Percentiles rank a stretch among this genome's conserved stretches.
These are phyloP conservation scores for Chaenocephalus aceratus DNA, from an alignment of 2,113 vertebrate genomes.

Conservation along the genomic window DNA sequence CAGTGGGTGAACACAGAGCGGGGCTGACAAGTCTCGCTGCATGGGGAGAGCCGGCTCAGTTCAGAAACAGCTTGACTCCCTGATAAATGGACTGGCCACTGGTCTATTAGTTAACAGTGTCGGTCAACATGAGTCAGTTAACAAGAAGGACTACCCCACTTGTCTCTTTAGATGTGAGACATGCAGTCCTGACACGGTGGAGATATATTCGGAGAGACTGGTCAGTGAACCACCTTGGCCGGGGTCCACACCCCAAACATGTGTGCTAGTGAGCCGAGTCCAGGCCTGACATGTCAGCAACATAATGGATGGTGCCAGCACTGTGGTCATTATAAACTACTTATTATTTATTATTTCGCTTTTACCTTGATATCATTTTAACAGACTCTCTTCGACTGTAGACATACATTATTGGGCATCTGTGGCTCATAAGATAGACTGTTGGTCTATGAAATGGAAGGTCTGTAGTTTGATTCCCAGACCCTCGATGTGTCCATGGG, in stretches of 20 bases:
- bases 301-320: neutral
- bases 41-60: slow-evolving; percentile 44
- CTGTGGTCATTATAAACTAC: neutral
- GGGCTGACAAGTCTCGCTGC: slow-evolving; percentile 71
- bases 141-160: slow-evolving; percentile 3
- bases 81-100: slow-evolving; percentile 70
- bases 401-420: no score
- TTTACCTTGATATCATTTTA: neutral
- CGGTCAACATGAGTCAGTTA: slow-evolving; percentile 57
- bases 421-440: no score
- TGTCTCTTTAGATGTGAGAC: slow-evolving; percentile 38
- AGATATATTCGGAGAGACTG: slow-evolving; percentile 19
- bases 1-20: slow-evolving; percentile 66
- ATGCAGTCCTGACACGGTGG: slow-evolving; percentile 35
- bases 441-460: no score
- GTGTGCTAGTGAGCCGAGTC: slow-evolving; percentile 5
- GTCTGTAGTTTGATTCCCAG: no score
- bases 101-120: slow-evolving; percentile 63
- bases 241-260: neutral
- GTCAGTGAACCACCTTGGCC: neutral
- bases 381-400: neutral
- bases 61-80: slow-evolving; percentile 72
- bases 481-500: no score
- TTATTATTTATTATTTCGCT: neutral
- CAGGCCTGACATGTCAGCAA: slow-evolving; percentile 4